Percentiles rank a stretch among this genome's conserved stretches.
Conservation (phyloP, 2,113 vertebrate genomes). For the Hyperoodon ampullatus region DNA sequence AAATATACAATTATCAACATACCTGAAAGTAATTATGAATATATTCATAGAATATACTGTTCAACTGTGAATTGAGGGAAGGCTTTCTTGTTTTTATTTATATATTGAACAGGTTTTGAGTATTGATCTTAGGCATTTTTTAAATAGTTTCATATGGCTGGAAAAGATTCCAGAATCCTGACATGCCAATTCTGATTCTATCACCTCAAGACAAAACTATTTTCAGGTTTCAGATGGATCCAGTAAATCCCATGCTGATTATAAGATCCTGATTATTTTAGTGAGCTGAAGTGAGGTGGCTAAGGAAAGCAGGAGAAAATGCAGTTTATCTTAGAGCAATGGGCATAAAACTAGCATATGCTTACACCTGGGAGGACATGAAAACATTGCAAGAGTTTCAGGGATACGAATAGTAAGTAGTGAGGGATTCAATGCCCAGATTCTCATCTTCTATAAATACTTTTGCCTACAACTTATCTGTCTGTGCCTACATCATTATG, state of each 20-base stretch:
- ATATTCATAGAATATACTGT: neutral
- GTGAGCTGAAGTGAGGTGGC: neutral
- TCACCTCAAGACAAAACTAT: constrained; percentile 27
- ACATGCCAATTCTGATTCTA: neutral
- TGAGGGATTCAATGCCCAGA: neutral
- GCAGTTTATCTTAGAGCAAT: neutral
- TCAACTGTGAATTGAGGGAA: neutral
- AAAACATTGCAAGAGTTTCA: neutral
- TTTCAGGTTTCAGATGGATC: constrained; percentile 26
- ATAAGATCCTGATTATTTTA: constrained; percentile 40
- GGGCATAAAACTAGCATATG: neutral
- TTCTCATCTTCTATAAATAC: neutral
- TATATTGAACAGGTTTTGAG: neutral
- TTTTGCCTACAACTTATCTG: neutral
- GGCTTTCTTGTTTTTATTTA: neutral
- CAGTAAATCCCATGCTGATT: neutral
- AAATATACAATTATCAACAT: neutral
- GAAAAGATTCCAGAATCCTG: neutral
- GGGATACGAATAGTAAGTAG: neutral
- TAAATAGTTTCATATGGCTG: neutral
- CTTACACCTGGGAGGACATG: neutral
- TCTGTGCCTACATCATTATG: neutral
- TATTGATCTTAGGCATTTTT: neutral
- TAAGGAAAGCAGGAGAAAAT: neutral
- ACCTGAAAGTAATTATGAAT: constrained; percentile 1